Percentiles rank a stretch among this genome's conserved stretches.
phyloP scores from a whole-genome alignment of 2,888 invertebrate species.

The Orchestes rusci region DNA sequence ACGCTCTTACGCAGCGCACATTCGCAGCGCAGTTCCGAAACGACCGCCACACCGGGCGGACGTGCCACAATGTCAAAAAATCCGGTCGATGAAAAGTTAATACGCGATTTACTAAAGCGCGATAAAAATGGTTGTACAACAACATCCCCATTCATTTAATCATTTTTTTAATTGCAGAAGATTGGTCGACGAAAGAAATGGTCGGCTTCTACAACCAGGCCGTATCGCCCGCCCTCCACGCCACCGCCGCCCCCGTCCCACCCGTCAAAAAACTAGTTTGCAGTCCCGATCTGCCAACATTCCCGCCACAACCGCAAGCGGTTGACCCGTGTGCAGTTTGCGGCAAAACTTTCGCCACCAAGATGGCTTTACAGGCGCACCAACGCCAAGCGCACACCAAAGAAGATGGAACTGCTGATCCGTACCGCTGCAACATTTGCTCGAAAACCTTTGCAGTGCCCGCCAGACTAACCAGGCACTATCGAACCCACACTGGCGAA shows the following conservation, averaged over 20 bases:
- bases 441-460: slow-evolving; percentile 88
- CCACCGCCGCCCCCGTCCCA: slow-evolving; percentile 36
- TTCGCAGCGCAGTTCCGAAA: too few species aligned
- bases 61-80: too few species aligned
- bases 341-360: slow-evolving; percentile 41
- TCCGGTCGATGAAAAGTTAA: too few species aligned
- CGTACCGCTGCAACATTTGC: slow-evolving; percentile 80
- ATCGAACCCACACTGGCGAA: slow-evolving; percentile 85
- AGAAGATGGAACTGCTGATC: slow-evolving; percentile 49
- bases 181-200: slow-evolving; percentile 47
- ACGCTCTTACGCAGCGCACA: too few species aligned
- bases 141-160: background rate
- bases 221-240: slow-evolving; percentile 39
- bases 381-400: slow-evolving; percentile 39
- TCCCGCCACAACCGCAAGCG: slow-evolving; percentile 14
- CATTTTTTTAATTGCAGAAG: slow-evolving; percentile 22
- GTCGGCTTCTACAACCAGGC: slow-evolving; percentile 48
- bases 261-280: slow-evolving; percentile 50
- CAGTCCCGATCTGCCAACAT: slow-evolving; percentile 50
- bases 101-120: too few species aligned
- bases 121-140: too few species aligned
- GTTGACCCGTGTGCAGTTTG: slow-evolving; percentile 43
- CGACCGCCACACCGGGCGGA: too few species aligned
- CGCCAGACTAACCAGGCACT: slow-evolving; percentile 76
- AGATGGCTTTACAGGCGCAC: slow-evolving; percentile 39